Evolutionary conservation across 2,888 invertebrate genomes (phyloP), one percentile per base, ranked within the genome.

Genomic region (Hirtodrosophila duncani): DNA sequence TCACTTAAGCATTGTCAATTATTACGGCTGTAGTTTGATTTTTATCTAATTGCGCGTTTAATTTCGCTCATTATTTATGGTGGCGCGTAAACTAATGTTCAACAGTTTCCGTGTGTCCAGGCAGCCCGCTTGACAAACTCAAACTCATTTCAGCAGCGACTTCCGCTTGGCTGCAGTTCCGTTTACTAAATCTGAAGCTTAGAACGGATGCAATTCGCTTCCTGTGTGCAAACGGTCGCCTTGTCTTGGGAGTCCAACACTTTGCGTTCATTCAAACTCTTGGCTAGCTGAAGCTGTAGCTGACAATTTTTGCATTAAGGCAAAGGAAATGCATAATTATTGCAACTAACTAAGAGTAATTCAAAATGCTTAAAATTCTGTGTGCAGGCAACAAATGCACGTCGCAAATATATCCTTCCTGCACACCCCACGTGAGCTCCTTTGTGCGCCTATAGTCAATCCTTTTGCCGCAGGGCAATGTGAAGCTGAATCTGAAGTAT

Each of bases 11-110:
- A 59, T 49, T 21, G 43, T 3, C 66, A 63, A 66, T 74, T 61
- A 80, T 58, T 72, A 66, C 63, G 61, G 58, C 58, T 57, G 65
- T 58, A 61, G 50, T 56, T 72, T 68, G 63, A 80, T 77, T 59
- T 68, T 59, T 50, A 63, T 68, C 77, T 72, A 77, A 77, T 77
- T 71, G 66, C 27, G 31, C 55, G 26, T 51, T 74, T 80, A 80
- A 74, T 80, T 68, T 77, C 51, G 60, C 68, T 71, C 72, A 74
- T 74, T 74, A 80, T 80, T 77, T 59, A 80, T 45, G 63, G 46
- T 56, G 57, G 43, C 31, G 37, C 29, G 45, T 16, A n/a, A n/a
- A n/a, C n/a, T 46, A 43, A 55, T 49, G 50, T 44, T 31, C 41
- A 39, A 29, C 31, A 34, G 56, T 52, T 64, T 66, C 58, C 52